Evolutionary conservation across 2,888 invertebrate species (phyloP), one percentile per base, ranked within the genome.

Genomic region (Meloe dianella): DNA sequence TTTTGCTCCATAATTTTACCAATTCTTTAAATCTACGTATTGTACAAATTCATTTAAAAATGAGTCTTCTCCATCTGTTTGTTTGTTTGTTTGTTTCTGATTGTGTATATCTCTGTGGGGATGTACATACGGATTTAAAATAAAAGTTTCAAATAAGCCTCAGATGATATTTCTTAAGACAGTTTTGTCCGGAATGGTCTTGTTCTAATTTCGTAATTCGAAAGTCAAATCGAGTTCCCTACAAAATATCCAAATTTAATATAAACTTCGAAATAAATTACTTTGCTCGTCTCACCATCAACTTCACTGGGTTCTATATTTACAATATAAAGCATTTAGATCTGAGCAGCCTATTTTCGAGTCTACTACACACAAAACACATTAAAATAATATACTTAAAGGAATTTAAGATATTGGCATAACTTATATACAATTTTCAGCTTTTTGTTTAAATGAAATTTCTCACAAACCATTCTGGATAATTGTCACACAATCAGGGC

Each of bases 231-330:
- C 60, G 60, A 60, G 38, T 60, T 60, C 38, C 32, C 38, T 60
- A 38, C 60, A 24, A 60, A 38, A 60, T 60, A 60, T 60, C 38
- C 27, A 38, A 60, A 60, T 60, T 60, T 35, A 60, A 60, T 60
- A 60, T 60, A 60, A 60, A 60, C 60, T 60, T 60, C 41, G 22
- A 60, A 38, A 60, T 60, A 60, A 60, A 60, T 60, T 35, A 60
- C 60, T 60, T 60, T 30, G 24, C 60, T 22, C 27, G 9, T 60
- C 60, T 60, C 27, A 20, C 27, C 58, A 58, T 35, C 58, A 30
- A 58, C n/a, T n/a, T n/a, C 22, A 35, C 24, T 27, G 1, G 5
- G 6, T 24, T n/a, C 4, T 9, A 27, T 60, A 32, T 60, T 60
- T 32, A 60, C 20, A 60, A 22, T 38, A 38, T 38, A 60, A 30